phyloP scores from a whole-genome alignment of 2,113 vertebrate genomes.

The Ptilorrhoa leucosticta region DNA sequence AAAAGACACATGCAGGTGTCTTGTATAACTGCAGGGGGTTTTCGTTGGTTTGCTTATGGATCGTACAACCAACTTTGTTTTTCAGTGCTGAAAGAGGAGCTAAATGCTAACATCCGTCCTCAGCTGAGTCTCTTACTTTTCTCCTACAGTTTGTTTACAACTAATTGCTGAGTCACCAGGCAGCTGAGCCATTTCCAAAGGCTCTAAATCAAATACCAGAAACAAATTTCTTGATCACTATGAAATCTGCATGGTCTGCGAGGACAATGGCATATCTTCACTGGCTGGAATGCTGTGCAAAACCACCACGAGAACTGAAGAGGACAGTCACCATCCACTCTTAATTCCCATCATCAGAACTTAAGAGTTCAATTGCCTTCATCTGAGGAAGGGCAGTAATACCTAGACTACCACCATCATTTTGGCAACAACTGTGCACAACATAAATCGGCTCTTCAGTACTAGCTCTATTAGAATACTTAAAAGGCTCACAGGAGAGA shows the following conservation, averaged over 20 bases:
- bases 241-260: neutral
- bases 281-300: neutral
- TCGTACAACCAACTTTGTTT: neutral
- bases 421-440: neutral
- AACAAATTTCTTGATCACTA: neutral
- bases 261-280: neutral
- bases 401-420: neutral
- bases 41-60: neutral
- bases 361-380: neutral
- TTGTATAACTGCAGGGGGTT: neutral
- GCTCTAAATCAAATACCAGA: neutral
- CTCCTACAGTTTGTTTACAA: constrained; percentile 50
- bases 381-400: neutral
- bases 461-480: neutral
- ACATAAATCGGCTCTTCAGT: neutral
- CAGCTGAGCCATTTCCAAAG: constrained; percentile 25
- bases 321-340: neutral
- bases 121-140: neutral
- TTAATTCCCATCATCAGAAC: neutral
- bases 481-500: neutral
- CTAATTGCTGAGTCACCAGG: constrained; percentile 57
- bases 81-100: neutral
- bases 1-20: neutral
- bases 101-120: constrained; percentile 16
- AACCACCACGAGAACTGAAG: neutral